Base-by-base conservation (phyloP, 37 sponge, comb jelly and placozoan genomes). In the Cliona cf. orientalis region DNA sequence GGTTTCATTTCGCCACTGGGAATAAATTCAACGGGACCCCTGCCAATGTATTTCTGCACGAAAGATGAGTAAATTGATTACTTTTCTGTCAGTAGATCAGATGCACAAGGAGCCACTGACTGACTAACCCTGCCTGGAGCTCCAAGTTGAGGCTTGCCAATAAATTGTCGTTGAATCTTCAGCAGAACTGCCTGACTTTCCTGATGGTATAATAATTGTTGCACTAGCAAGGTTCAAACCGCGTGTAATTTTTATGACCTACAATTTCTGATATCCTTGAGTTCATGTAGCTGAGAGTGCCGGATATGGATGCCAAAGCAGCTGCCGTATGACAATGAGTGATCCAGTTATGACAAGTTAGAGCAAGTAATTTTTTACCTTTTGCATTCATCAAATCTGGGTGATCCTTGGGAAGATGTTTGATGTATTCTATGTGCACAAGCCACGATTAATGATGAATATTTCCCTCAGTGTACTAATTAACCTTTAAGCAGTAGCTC, bases 261-360 rank as follows among this genome's bases (percentile, higher is more conserved):
- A 93, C 94, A 65, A 94, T 58, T 38, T 94, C 84, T 28, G 78
- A 78, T 11, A 94, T 90, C 39, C 87, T 81, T 19, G 79, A 69
- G 69, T 94, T 94, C 69, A 90, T 84, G 71, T 80, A 70, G 33
- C 77, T 59, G 17, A 91, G 91, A 44, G 91, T 88, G 3, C 76
- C 70, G 0, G 95, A 64, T 26, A 94, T 87, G 45, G 69, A 73
- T 28, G 43, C 61, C 46, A 94, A 69, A 66, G 91, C 91, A 66
- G 79, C 91, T 86, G 69, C 37, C 31, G 63, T n/a, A n/a, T n/a
- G n/a, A n/a, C n/a, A n/a, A n/a, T n/a, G n/a, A n/a, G n/a, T n/a
- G n/a, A n/a, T n/a, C n/a, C n/a, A n/a, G n/a, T n/a, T n/a, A n/a
- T n/a, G n/a, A n/a, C n/a, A n/a, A n/a, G n/a, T n/a, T n/a, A n/a